Percentiles rank a stretch among this genome's conserved stretches.
Evolutionary conservation across 2,888 invertebrate genomes (phyloP).

Genomic region (Tipula lateralis): DNA sequence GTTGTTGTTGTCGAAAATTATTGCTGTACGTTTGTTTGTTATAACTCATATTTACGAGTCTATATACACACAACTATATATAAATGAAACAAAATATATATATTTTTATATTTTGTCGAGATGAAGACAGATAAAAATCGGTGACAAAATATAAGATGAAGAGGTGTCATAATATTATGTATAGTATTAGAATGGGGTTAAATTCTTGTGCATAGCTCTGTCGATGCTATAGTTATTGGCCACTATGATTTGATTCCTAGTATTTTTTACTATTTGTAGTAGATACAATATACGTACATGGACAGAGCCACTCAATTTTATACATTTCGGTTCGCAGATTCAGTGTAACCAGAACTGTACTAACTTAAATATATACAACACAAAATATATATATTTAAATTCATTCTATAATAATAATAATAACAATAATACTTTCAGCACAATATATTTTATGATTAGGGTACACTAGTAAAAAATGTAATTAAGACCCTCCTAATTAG

Average conservation of each 20-base stretch:
- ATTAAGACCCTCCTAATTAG: background rate
- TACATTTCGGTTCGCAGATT: background rate
- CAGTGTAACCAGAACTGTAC: background rate
- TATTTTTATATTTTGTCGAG: background rate
- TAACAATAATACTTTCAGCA: background rate
- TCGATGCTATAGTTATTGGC: background rate
- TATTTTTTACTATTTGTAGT: background rate
- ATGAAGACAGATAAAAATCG: background rate
- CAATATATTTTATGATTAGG: background rate
- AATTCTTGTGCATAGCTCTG: background rate
- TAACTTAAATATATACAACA: background rate
- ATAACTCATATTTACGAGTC: background rate
- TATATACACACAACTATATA: background rate
- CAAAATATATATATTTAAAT: background rate
- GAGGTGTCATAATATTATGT: background rate
- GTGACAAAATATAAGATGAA: background rate
- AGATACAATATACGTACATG: background rate
- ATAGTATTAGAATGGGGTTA: background rate
- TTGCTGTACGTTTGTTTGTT: background rate
- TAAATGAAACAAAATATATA: background rate
- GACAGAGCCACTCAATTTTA: too few relatives aligned
- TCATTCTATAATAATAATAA: background rate
- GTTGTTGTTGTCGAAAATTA: background rate
- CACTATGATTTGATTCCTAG: too few relatives aligned
- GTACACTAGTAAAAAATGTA: background rate